Evolutionary conservation across 2,797 vertebrate species (phyloP).

Genomic region (Tenualosa thibaudeaui): DNA sequence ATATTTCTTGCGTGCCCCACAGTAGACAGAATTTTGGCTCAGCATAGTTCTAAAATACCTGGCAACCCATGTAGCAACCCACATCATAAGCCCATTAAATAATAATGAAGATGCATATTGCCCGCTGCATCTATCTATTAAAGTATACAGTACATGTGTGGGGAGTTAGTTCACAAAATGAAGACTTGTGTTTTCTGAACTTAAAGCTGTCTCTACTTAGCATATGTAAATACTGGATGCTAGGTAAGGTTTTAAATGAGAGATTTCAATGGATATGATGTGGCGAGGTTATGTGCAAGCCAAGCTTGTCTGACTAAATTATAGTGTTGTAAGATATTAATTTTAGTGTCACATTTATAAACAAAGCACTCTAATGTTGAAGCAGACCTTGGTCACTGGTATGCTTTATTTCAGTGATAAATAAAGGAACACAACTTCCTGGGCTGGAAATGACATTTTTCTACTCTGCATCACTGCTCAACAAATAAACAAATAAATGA

Average conservation of each 20-base stretch:
- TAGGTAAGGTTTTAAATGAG: slow-evolving; percentile 22
- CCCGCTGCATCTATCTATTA: not conserved
- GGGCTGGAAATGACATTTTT: slow-evolving; percentile 19
- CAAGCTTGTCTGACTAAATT: slow-evolving; percentile 9
- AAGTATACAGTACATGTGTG: not conserved
- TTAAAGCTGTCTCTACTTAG: not conserved
- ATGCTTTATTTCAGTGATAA: slow-evolving; percentile 69
- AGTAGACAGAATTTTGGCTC: slow-evolving; percentile 1
- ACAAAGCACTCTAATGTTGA: slow-evolving; percentile 56
- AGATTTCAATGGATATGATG: slow-evolving; percentile 30
- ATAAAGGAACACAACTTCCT: not conserved
- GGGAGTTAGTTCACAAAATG: not conserved
- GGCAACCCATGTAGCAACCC: not conserved
- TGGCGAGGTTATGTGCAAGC: slow-evolving; percentile 35
- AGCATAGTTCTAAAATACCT: not conserved
- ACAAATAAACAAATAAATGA: slow-evolving; percentile 20
- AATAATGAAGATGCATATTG: not conserved
- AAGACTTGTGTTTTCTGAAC: slow-evolving; percentile 22
- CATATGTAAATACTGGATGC: slow-evolving; percentile 9
- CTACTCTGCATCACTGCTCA: slow-evolving; percentile 23
- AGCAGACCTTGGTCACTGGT: slow-evolving; percentile 63
- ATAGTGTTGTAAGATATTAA: slow-evolving; percentile 14
- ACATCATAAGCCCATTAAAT: not conserved
- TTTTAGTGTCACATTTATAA: slow-evolving; percentile 48
- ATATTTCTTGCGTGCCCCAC: not conserved